Percentiles rank a stretch among this genome's conserved stretches.
Evolutionary conservation across 1,140 invertebrate genomes (phyloP).

Genomic region (Orchestia grillus): DNA sequence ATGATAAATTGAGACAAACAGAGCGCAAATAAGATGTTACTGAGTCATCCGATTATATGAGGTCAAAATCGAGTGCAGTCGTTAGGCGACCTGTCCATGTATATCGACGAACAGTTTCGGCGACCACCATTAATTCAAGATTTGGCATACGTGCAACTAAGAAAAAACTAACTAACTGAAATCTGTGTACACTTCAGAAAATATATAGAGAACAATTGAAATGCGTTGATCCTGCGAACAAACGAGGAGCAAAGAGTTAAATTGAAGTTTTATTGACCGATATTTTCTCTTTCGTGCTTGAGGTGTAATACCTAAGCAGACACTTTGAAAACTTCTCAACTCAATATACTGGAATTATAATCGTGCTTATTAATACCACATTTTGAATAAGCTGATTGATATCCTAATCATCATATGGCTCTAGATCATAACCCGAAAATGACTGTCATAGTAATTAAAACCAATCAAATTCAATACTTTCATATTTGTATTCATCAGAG

Average conservation of each 20-base stretch:
- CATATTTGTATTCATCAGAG: too few relatives aligned
- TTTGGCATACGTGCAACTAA: not conserved
- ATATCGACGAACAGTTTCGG: not conserved
- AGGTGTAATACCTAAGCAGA: too few relatives aligned
- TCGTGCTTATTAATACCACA: too few relatives aligned
- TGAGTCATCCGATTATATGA: not conserved
- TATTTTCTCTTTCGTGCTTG: not conserved
- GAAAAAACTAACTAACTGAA: not conserved
- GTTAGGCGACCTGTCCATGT: not conserved
- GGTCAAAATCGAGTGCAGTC: not conserved
- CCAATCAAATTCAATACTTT: too few relatives aligned
- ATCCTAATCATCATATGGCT: too few relatives aligned
- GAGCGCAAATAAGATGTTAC: not conserved
- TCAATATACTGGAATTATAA: too few relatives aligned
- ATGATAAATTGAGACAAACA: not conserved
- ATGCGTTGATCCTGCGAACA: not conserved
- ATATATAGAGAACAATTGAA: not conserved
- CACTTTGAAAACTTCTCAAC: too few relatives aligned
- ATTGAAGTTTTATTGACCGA: not conserved
- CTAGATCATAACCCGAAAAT: too few relatives aligned
- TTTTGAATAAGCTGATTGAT: too few relatives aligned
- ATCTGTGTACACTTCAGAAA: not conserved
- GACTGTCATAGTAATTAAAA: too few relatives aligned
- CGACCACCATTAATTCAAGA: not conserved
- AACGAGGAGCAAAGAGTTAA: not conserved